Percentiles rank a stretch among this genome's conserved stretches.
Evolutionary conservation across 1,140 invertebrate genomes (phyloP).

Genomic region (Mylabris phalerata): DNA sequence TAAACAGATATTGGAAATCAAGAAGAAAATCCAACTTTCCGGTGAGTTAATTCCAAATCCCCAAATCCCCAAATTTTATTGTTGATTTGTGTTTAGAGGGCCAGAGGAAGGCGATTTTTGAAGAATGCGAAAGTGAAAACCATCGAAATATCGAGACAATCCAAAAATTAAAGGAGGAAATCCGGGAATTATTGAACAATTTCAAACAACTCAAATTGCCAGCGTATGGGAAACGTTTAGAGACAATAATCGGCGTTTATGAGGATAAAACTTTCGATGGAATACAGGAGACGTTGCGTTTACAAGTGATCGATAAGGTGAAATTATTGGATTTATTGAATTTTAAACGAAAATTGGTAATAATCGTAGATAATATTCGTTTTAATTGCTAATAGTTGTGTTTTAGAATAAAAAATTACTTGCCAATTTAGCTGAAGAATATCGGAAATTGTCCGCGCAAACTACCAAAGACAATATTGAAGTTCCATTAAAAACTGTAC

Average conservation of each 20-base stretch:
- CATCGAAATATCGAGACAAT: constrained; percentile 64
- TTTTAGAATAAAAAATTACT: too few species aligned
- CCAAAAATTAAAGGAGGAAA: constrained; percentile 62
- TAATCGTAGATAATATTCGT: constrained; percentile 18
- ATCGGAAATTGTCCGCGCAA: constrained; percentile 28
- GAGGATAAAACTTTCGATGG: constrained; percentile 49
- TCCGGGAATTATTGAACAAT: constrained; percentile 54
- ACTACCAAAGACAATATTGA: constrained; percentile 30
- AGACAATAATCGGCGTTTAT: constrained; percentile 27
- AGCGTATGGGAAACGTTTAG: constrained; percentile 24
- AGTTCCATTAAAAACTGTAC: constrained; percentile 44
- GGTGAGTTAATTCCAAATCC: too few species aligned
- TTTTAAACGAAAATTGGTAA: constrained; percentile 52
- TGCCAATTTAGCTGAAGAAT: constrained; percentile 22
- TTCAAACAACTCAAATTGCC: constrained; percentile 54
- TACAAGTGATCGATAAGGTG: constrained; percentile 66
- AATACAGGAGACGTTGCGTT: constrained; percentile 55
- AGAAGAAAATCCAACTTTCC: constrained; percentile 73
- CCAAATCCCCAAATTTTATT: not conserved
- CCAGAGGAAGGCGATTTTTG: constrained; percentile 71
- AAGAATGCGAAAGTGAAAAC: constrained; percentile 68
- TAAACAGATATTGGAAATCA: constrained; percentile 70
- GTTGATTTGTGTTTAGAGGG: constrained; percentile 53
- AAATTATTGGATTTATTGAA: constrained; percentile 68
- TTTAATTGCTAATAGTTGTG: too few species aligned